Evolutionary conservation across 2,113 vertebrate genomes (phyloP).

Genomic region (Ploceus nigricollis): DNA sequence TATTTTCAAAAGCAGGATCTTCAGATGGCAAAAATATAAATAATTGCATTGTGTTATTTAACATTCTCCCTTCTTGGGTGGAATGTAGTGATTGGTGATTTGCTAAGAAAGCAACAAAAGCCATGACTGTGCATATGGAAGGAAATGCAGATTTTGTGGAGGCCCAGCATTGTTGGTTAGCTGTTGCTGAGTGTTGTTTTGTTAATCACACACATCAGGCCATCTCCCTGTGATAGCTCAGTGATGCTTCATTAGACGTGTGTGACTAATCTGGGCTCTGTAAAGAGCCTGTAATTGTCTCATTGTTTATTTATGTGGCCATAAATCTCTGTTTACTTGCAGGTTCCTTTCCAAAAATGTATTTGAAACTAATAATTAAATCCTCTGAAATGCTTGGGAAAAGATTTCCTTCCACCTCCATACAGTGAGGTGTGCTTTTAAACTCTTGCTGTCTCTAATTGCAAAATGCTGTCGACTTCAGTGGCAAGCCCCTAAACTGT

Average conservation of each 20-base stretch:
- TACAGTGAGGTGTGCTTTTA: background rate
- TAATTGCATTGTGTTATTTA: background rate
- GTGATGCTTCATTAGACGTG: constrained; percentile 43
- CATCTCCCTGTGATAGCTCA: constrained; percentile 27
- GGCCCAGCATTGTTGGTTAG: background rate
- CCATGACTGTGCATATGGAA: background rate
- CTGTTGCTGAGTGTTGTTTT: constrained; percentile 15
- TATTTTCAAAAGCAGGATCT: background rate
- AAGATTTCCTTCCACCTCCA: background rate
- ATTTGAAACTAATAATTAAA: constrained; percentile 5
- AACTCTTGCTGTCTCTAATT: background rate
- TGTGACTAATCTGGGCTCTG: constrained; percentile 24
- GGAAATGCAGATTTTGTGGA: background rate
- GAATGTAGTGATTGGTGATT: background rate
- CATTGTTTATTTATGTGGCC: constrained; percentile 53
- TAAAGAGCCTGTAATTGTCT: constrained; percentile 55
- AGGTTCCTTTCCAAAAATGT: constrained; percentile 15
- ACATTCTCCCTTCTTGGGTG: background rate
- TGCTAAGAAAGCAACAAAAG: background rate
- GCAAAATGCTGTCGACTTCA: background rate
- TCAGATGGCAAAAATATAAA: background rate
- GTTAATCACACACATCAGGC: constrained; percentile 56
- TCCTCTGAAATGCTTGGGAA: background rate
- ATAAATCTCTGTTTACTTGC: constrained; percentile 34
- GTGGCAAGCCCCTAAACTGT: background rate